Base-by-base conservation (phyloP, 2,888 invertebrate genomes). In the Eilema sororculum region DNA sequence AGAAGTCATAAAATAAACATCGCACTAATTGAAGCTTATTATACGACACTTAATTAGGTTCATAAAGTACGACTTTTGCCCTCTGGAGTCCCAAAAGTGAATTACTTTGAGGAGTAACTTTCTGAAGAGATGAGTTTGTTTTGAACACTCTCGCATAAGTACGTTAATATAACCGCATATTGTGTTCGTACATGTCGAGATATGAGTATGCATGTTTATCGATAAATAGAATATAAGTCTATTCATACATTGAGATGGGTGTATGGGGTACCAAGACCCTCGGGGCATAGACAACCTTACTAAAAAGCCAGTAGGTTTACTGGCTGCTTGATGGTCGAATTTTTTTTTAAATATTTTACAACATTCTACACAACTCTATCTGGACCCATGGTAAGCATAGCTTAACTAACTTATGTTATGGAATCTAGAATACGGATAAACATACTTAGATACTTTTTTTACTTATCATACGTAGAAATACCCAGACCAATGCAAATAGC, bases 11-110 rank as follows among this genome's bases (percentile, higher is more conserved):
- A 82, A 81, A 82, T 82, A 81, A 80, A 73, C 81, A 80, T 75
- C 74, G 67, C 73, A 77, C 83, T 84, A 86, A 86, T 86, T 87
- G 82, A 84, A 84, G 83, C 82, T 85, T 83, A 84, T 86, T 83
- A 85, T 82, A 78, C 80, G 78, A 82, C 81, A 82, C 80, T 79
- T 86, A 84, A 86, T 86, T 85, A 86, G 78, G 76, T 76, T 70
- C 81, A 80, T 87, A 86, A 86, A 83, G 81, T 80, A 78, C 74
- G 80, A 82, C 80, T 85, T 84, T 83, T 82, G 80, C 81, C 78
- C 84, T 84, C 79, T 73, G 71, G 80, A 83, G 81, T 77, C 65
- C 68, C 65, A 80, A 78, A 80, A 79, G 78, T 68, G 78, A 84
- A 84, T 85, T 76, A 82, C 75, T 80, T 78, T 71, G 66, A 72